Conservation (phyloP, 2,113 vertebrate species). For the Bubo scandiacus region DNA sequence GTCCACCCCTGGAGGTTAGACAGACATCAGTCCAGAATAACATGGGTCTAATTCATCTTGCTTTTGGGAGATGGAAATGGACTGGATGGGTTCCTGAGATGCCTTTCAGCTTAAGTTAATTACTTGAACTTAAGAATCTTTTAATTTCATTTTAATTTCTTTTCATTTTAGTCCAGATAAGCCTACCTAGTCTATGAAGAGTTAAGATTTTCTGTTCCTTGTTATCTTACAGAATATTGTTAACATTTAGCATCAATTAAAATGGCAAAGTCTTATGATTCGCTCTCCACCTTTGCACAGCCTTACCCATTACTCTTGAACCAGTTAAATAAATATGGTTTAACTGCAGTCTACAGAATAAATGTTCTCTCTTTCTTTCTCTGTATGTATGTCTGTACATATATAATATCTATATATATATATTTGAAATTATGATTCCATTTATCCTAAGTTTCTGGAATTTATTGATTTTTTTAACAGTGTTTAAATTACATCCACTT, state of each 20-base stretch:
- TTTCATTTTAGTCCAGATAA: not conserved
- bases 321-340: constrained; percentile 47
- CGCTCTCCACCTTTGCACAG: constrained; percentile 18
- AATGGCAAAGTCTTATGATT: not conserved
- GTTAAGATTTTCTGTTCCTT: not conserved
- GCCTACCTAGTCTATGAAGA: not conserved
- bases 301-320: constrained; percentile 12
- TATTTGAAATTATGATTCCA: constrained; percentile 43
- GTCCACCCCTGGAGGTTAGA: not conserved
- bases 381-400: constrained; percentile 22
- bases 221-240: not conserved
- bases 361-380: constrained; percentile 29
- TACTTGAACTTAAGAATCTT: not conserved
- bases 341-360: constrained; percentile 13
- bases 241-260: constrained; percentile 30
- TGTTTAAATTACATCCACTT: constrained; percentile 70
- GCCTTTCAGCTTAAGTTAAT: not conserved
- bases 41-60: not conserved
- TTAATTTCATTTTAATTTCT: not conserved
- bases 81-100: not conserved
- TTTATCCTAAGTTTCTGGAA: constrained; percentile 68
- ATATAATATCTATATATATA: constrained; percentile 23
- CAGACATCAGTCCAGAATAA: not conserved
- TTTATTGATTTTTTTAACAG: constrained; percentile 66
- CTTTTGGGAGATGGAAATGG: not conserved